Evolutionary conservation across 2,888 invertebrate species (phyloP), one percentile per base, ranked within the genome.

Genomic region (Diarsia rubi): DNA sequence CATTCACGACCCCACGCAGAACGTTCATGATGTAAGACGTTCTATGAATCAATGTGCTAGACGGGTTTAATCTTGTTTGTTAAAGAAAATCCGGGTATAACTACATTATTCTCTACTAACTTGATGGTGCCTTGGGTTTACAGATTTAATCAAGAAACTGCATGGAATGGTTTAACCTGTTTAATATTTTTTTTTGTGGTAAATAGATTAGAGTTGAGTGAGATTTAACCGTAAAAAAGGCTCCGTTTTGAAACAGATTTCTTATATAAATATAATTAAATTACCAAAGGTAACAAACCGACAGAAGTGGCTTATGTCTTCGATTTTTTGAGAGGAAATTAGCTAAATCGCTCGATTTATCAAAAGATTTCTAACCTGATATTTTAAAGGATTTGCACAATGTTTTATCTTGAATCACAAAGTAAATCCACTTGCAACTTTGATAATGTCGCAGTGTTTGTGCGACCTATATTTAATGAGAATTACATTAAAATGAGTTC

Each of bases 11-110:
- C 96, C 97, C 66, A 95, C 94, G 88, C 95, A 96, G 93, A 96
- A 96, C 86, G 88, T 96, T 81, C 96, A 96, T 81, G 97, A 97
- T 92, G 97, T 97, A 97, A 97, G 97, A 90, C 81, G 80, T 78
- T 80, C 73, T 75, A 63, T 78, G 81, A 57, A 70, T 72, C 69
- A 79, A 82, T 82, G 80, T 63, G 69, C 68, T 47, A 71, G 57
- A 71, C 63, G 84, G 71, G 79, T 71, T 81, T 76, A 68, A 83
- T 78, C 72, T 81, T 83, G 73, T 72, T 78, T 82, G 73, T 71
- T 76, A 74, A 73, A 60, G 84, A 71, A 84, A 71, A 66, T 44
- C 27, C 42, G 75, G 75, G 44, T 69, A 70, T 68, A 73, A 82
- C 79, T 78, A 62, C 37, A 64, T 78, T 47, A 64, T 85, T 31